Percentiles rank a stretch among this genome's conserved stretches.
phyloP scores from a whole-genome alignment of 92 coral and sea anemone genomes.

The Epizoanthus fatuus region DNA sequence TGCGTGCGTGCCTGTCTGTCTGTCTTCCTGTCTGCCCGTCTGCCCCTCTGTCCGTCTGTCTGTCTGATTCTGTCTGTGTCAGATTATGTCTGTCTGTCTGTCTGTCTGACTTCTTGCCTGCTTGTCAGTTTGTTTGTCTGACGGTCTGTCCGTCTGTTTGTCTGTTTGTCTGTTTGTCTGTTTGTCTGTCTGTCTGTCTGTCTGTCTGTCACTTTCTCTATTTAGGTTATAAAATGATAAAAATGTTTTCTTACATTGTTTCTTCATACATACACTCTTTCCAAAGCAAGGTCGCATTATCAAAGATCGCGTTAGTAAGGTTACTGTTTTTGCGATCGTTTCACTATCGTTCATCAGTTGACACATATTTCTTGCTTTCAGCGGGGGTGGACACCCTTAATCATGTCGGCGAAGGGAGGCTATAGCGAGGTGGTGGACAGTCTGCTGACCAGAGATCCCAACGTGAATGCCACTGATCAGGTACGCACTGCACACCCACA shows the following conservation, averaged over 20 bases:
- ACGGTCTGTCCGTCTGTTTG: too few species aligned
- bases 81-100: neutral
- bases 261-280: too few species aligned
- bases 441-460: conserved; percentile 83
- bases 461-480: conserved; percentile 93
- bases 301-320: too few species aligned
- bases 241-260: too few species aligned
- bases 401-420: conserved; percentile 98
- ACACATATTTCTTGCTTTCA: conserved; percentile 24
- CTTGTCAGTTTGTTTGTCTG: neutral
- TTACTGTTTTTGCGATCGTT: too few species aligned
- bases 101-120: neutral
- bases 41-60: neutral
- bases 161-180: too few species aligned
- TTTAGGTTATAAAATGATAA: too few species aligned
- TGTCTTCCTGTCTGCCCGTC: neutral
- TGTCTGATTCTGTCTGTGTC: neutral
- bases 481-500: conserved; percentile 32
- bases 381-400: conserved; percentile 98
- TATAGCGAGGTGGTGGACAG: conserved; percentile 87
- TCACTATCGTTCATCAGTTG: neutral
- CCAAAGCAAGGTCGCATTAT: too few species aligned
- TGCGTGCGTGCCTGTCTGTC: neutral
- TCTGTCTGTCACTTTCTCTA: too few species aligned
- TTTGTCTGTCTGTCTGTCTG: too few species aligned